phyloP scores from a whole-genome alignment of 2,797 vertebrate species.

The Coregonus ussuriensis region DNA sequence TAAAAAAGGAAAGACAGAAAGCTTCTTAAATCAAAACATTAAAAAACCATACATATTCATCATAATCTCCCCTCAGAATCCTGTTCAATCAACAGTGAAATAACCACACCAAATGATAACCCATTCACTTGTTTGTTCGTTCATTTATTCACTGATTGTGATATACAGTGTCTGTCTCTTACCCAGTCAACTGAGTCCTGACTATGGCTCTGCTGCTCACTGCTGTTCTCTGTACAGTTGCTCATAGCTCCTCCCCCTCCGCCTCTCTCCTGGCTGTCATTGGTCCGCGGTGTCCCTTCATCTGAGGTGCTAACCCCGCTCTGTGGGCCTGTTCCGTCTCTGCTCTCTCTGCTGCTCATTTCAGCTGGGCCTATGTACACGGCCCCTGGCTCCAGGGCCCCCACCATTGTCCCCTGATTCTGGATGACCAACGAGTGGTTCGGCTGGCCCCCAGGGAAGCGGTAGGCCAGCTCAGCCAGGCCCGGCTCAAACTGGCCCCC shows the following conservation, averaged over 20 bases:
- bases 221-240: conserved; percentile 69
- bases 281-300: conserved; percentile 71
- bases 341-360: conserved; percentile 71
- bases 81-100: neutral
- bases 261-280: conserved; percentile 69
- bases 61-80: too few relatives aligned
- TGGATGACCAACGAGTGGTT: conserved; percentile 82
- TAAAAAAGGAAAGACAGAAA: conserved; percentile 22
- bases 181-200: conserved; percentile 69
- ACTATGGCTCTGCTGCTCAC: conserved; percentile 61
- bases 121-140: conserved; percentile 8
- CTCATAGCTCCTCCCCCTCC: conserved; percentile 56
- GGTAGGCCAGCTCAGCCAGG: conserved; percentile 57
- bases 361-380: conserved; percentile 77
- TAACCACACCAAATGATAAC: neutral
- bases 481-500: conserved; percentile 69
- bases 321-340: conserved; percentile 67
- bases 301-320: conserved; percentile 71
- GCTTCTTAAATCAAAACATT: too few relatives aligned
- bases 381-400: conserved; percentile 74
- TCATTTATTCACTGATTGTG: too few relatives aligned
- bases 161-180: too few relatives aligned
- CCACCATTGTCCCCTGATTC: conserved; percentile 77
- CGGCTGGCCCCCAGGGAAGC: conserved; percentile 68
- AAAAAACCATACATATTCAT: neutral